Base-by-base conservation (phyloP, 2,888 invertebrate genomes). In the Helicoverpa assulta region DNA sequence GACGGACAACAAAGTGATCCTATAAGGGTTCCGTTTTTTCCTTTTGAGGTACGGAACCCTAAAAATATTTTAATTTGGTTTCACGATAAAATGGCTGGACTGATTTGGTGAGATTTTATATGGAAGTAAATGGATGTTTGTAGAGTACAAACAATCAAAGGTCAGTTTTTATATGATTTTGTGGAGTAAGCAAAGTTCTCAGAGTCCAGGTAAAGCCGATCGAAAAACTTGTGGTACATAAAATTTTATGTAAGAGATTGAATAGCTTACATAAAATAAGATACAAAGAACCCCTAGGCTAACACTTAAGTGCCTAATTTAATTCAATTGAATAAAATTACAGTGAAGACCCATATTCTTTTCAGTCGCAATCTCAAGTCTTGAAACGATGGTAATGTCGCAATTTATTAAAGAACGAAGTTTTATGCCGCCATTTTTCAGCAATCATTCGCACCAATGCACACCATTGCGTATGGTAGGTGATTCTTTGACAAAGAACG, bases 361-460 rank as follows among this genome's bases (percentile, higher is more conserved):
- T 65, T 51, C 67, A 76, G 58, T 63, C 70, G 55, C 64, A 79
- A 76, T 79, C 59, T 74, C 26, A 29, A 55, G 59, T 19, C 65
- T 52, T 69, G 81, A 81, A 78, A 82, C 81, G 84, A 76, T 76
- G 81, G 78, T 85, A 83, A 81, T 83, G 76, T 78, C 80, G 84
- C 86, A 88, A 87, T 89, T 87, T 89, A 86, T 87, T 86, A 86
- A 76, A 84, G 80, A 86, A 86, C 81, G 85, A 83, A 82, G 78
- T 85, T 89, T 90, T 90, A 89, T 88, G 87, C 85, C 78, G 85
- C 88, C 85, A 90, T 91, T 90, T 89, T 89, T 92, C 86, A 91
- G 86, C 88, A 91, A 92, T 92, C 87, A 85, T 88, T 82, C 89
- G 90, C 87, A 80, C 86, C 89, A 86, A 84, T 91, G 89, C 90